Base-by-base conservation (phyloP, 2,113 vertebrate genomes). In the Ginglymostoma cirratum region DNA sequence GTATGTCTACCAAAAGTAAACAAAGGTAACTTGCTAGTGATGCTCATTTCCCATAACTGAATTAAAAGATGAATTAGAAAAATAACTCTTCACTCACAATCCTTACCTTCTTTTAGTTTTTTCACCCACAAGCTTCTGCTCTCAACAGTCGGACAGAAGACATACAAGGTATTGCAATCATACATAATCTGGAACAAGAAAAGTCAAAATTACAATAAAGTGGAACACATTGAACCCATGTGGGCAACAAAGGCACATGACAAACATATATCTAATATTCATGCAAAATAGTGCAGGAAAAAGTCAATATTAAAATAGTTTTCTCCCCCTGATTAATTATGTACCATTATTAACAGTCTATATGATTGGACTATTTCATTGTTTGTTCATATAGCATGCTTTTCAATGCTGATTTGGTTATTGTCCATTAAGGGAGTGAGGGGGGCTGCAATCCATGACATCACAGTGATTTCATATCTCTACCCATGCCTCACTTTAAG, bases 111-210 rank as follows among this genome's bases (percentile, higher is more conserved):
- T 97, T 99, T 99, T 90, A 99, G 97, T 95, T 97, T 98, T 96
- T 98, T 98, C 96, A 99, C 98, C 99, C 99, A 99, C 24, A 96
- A 94, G 96, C 97, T 98, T 80, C 99, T 98, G 97, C 98, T 99
- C 96, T 98, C 97, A 61, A 98, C 97, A 96, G 97, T 99, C 0
- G 99, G 98, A 96, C 99, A 98, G 97, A 99, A 99, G 83, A 99
- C 96, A 95, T 99, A 99, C 76, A 99, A 98, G 0, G 98, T 99
- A 96, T 97, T 98, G 72, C 97, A 96, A 96, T 99, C 98, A 1
- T 99, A 98, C 30, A 99, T 98, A 96, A 99, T 98, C 99, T 99
- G 96, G 83, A 97, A 61, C 67, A 94, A 96, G 94, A 65, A 97
- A 97, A 89, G 5, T 80, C 92, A 96, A 2, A 96, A 90, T 78